Base-by-base conservation (phyloP, 2,797 vertebrate genomes). In the Monodelphis domestica region DNA sequence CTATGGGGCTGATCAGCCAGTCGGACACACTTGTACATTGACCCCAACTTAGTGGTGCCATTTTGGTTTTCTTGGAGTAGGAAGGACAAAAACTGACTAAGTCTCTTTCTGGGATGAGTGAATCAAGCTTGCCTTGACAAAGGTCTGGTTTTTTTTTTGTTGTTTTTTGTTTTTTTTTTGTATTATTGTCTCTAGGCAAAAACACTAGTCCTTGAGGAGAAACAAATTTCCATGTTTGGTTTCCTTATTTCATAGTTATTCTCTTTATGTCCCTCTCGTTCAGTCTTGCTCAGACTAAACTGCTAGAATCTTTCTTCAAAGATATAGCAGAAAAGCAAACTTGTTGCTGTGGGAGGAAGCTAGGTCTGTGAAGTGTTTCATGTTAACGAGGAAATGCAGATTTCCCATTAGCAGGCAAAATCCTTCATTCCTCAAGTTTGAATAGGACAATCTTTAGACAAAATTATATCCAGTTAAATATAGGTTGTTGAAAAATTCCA, bases 361-460 rank as follows among this genome's bases (percentile, higher is more conserved):
- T 51, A 63, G 10, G n/a, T 10, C 55, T 87, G 53, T 94, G 38
- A 95, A 91, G 26, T 45, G 78, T 87, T 96, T 94, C 92, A 91
- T 63, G 84, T 93, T 28, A 45, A 78, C 2, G 70, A 91, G 29
- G 21, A 24, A 89, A 94, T 55, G 50, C 90, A 90, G 54, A 95
- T 30, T 54, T 95, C 88, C 57, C 29, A 63, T 88, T 89, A 91
- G 94, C 92, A 93, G 88, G 56, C n/a, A 95, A 94, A 84, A 57
- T 50, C 38, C 92, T 95, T 21, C 29, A 26, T 95, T 94, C 95
- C 70, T 87, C 95, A 94, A 95, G 78, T 93, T 90, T 91, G 70
- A 94, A 89, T 87, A 89, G 21, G 88, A 91, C 10, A 90, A 3
- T 63, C 56, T 95, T 94, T 89, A 88, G 84, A 94, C 94, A 96